Evolutionary conservation across 2,113 vertebrate genomes (phyloP).

Genomic region (Urocolius indicus): DNA sequence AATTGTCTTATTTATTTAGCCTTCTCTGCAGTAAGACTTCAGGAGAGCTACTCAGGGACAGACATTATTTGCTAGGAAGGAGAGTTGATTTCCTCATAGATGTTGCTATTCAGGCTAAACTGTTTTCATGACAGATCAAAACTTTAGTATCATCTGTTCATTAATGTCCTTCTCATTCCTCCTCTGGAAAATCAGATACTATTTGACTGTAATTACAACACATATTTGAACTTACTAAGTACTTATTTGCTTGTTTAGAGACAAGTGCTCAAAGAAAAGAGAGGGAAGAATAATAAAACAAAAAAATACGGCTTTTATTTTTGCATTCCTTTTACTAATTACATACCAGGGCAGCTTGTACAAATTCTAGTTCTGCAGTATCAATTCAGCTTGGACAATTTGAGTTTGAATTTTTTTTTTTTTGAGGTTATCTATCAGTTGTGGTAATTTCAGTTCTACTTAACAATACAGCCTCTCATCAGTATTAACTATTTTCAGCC

Average conservation of each 20-base stretch:
- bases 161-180: not conserved
- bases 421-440: not conserved
- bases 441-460: not conserved
- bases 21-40: not conserved
- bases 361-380: not conserved
- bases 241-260: not conserved
- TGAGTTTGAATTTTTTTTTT: not conserved
- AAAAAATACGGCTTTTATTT: not conserved
- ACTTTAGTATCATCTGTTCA: not conserved
- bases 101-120: not conserved
- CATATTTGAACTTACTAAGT: not conserved
- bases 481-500: not conserved
- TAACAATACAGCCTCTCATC: not conserved
- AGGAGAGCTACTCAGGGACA: not conserved
- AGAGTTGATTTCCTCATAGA: not conserved
- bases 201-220: not conserved
- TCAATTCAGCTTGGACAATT: not conserved
- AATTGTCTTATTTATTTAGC: not conserved
- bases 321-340: not conserved
- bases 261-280: not conserved
- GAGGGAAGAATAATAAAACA: not conserved
- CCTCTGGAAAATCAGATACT: not conserved
- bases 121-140: not conserved
- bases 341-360: not conserved
- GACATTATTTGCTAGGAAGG: not conserved